Percentiles rank a stretch among this genome's conserved stretches.
These are phyloP conservation scores for Tursiops truncatus DNA, from an alignment of 2,113 vertebrate species.

Conservation along the genomic window DNA sequence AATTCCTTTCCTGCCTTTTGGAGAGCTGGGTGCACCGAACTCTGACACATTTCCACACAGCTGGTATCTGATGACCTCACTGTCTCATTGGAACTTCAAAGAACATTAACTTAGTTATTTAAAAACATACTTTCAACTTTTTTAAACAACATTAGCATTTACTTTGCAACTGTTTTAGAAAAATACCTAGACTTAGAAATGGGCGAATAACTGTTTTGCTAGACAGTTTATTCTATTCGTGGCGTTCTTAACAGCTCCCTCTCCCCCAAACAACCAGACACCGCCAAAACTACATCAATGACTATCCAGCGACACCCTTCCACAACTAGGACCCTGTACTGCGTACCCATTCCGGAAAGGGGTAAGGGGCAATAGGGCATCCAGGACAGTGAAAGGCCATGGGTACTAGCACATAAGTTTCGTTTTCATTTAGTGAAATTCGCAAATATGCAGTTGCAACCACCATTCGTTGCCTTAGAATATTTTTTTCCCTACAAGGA, in stretches of 20 bases:
- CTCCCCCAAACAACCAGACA: not conserved
- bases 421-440: not conserved
- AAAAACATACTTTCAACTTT: slow-evolving; percentile 1
- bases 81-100: slow-evolving; percentile 15
- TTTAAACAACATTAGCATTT: not conserved
- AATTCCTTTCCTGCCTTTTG: slow-evolving; percentile 15
- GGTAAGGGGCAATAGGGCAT: not conserved
- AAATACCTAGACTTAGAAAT: slow-evolving; percentile 23
- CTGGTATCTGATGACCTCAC: slow-evolving; percentile 21
- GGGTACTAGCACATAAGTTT: not conserved
- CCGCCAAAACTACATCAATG: not conserved
- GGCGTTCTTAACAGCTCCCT: not conserved
- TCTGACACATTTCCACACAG: slow-evolving; percentile 13
- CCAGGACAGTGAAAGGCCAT: not conserved
- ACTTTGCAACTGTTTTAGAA: slow-evolving; percentile 1
- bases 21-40: not conserved
- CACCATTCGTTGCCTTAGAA: not conserved
- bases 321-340: not conserved
- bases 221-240: not conserved
- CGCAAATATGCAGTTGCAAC: not conserved
- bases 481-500: too few species aligned
- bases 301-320: not conserved
- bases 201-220: not conserved
- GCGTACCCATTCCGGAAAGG: not conserved
- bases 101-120: slow-evolving; percentile 1